Evolutionary conservation across 1,140 invertebrate genomes (phyloP), one percentile per base, ranked within the genome.

Genomic region (Cherax quadricarinatus): DNA sequence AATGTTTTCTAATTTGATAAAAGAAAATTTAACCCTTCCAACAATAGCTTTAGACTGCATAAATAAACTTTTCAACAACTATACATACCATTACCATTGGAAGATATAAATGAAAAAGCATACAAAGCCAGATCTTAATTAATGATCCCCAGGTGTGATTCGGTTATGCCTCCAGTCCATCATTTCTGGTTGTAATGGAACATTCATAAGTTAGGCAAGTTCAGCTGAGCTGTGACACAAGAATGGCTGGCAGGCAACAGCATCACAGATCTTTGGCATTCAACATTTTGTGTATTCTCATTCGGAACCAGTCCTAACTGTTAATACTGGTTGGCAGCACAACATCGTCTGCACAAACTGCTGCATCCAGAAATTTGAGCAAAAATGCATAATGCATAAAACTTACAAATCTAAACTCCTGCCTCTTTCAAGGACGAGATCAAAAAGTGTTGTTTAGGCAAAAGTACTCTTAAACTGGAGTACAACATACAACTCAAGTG

Each of bases 391-490:
- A 86, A 86, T 91, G 84, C 90, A 91, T 30, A 66, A 86, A 91
- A 91, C 90, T 91, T 91, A 91, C 90, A 91, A 81, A 86, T 91
- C 90, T 91, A 91, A 90, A 91, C 90, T 80, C 90, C 87, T 86
- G 57, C 84, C 75, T 82, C 87, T 91, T 86, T 87, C 78, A 91
- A 91, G 84, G 85, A 91, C 79, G 90, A 91, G 90, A 91, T 91
- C 90, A 91, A 75, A 89, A 62, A 91, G 83, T 86, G 85, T 75
- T 85, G 85, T 90, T 83, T 78, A 30, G 82, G 82, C 82, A 90
- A 90, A 75, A 73, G 66, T 90, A 90, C 88, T 90, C 85, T 30
- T 18, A 51, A 21, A 87, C 70, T 75, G 49, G 85, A 87, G 85
- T 89, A 89, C 60, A 66, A 89, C 87, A 82, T 70, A 81, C 73